Evolutionary conservation across 92 coral and sea anemone genomes (phyloP).

Genomic region (Epizoanthus ramosus): DNA sequence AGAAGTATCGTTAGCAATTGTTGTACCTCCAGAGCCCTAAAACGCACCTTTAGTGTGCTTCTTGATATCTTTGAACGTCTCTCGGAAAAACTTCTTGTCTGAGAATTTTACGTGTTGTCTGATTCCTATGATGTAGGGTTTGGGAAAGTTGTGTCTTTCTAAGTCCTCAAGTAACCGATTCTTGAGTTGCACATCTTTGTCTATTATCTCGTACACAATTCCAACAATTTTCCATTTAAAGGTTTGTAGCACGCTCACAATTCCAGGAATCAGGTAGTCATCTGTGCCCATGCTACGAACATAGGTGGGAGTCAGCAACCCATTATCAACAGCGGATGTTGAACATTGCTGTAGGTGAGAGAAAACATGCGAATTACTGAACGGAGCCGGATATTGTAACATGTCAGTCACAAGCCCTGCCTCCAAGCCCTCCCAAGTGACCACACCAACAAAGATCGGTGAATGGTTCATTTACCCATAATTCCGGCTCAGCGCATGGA

Average conservation of each 20-base stretch:
- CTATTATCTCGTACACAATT: not conserved
- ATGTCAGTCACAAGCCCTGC: no score
- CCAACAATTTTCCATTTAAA: constrained; percentile 20
- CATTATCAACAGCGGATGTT: constrained; percentile 8
- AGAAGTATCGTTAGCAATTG: no score
- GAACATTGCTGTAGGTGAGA: constrained; percentile 17
- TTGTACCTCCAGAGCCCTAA: no score
- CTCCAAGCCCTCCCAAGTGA: no score
- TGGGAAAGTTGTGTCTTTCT: constrained; percentile 1
- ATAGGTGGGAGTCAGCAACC: constrained; percentile 12
- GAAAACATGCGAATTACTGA: no score
- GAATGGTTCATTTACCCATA: no score
- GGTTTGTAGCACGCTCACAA: not conserved
- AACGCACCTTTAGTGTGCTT: constrained; percentile 20
- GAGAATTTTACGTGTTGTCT: not conserved
- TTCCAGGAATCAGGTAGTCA: constrained; percentile 27
- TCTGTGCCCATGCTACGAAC: constrained; percentile 21
- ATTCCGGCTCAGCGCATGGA: no score
- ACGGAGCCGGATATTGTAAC: no score
- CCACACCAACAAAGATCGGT: no score
- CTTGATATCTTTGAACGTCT: constrained; percentile 23
- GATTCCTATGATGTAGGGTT: constrained; percentile 24
- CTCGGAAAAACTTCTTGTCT: not conserved
- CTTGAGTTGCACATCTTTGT: constrained; percentile 12
- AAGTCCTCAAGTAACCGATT: constrained; percentile 14